phyloP scores from a whole-genome alignment of 2,888 invertebrate species.

The Galeruca laticollis region DNA sequence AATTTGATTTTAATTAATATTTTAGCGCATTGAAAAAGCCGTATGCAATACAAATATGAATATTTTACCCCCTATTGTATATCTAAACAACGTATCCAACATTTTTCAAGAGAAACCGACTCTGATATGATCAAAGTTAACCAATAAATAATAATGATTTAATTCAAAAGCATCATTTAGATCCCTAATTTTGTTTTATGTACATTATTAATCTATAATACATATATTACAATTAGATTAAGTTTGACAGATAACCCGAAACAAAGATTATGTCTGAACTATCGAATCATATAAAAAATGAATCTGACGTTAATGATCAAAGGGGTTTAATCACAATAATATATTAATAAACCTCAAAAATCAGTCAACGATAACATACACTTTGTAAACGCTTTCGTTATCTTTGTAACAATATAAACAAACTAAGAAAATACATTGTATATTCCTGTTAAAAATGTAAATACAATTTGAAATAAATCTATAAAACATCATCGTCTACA shows the following conservation, averaged over 20 bases:
- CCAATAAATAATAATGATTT: too few species aligned
- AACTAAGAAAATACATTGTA: not conserved
- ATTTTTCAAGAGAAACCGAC: too few species aligned
- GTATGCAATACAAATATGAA: too few species aligned
- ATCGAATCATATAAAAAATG: not conserved
- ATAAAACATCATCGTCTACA: slow-evolving; percentile 15
- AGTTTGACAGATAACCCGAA: not conserved
- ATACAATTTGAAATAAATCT: slow-evolving; percentile 19
- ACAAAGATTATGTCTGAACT: not conserved
- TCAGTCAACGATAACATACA: not conserved
- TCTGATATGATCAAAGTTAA: too few species aligned
- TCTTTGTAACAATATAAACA: slow-evolving; percentile 4
- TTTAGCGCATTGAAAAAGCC: too few species aligned
- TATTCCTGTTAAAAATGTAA: not conserved
- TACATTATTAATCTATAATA: too few species aligned
- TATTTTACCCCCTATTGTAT: too few species aligned
- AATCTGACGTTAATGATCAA: not conserved
- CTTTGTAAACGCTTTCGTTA: not conserved
- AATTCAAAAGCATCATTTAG: too few species aligned
- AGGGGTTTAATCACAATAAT: not conserved
- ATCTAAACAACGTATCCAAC: too few species aligned
- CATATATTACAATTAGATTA: not conserved
- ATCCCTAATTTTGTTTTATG: too few species aligned
- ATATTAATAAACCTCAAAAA: slow-evolving; percentile 3
- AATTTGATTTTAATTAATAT: too few species aligned